phyloP scores from a whole-genome alignment of 1,140 invertebrate genomes.

The Thaumetopoea pityocampa region DNA sequence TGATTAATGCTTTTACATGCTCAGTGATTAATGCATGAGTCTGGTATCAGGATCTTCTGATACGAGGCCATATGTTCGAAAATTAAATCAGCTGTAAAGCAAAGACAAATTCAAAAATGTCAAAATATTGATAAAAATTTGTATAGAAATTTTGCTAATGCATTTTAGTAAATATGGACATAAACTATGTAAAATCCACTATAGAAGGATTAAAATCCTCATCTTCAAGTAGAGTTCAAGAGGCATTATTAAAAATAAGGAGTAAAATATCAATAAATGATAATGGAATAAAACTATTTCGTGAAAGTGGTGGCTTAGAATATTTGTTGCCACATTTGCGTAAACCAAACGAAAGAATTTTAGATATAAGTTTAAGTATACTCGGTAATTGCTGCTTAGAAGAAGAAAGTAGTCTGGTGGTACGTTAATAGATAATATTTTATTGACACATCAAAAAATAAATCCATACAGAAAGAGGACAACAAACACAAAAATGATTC shows the following conservation, averaged over 20 bases:
- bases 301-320: slow-evolving; percentile 63
- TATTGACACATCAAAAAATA: too few relatives aligned
- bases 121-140: slow-evolving; percentile 9
- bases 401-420: slow-evolving; percentile 54
- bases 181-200: slow-evolving; percentile 47
- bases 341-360: slow-evolving; percentile 72
- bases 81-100: slow-evolving; percentile 8
- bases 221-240: slow-evolving; percentile 56
- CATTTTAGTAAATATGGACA: slow-evolving; percentile 53
- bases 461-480: too few relatives aligned
- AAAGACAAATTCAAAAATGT: slow-evolving; percentile 13
- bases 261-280: slow-evolving; percentile 56
- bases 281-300: slow-evolving; percentile 56
- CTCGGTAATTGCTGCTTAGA: slow-evolving; percentile 78
- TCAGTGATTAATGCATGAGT: too few relatives aligned
- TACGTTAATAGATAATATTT: slow-evolving; percentile 24
- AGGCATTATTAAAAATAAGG: slow-evolving; percentile 59
- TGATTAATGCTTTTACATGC: too few relatives aligned
- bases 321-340: slow-evolving; percentile 62
- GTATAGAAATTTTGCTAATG: slow-evolving; percentile 3
- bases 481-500: too few relatives aligned
- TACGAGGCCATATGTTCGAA: too few relatives aligned
- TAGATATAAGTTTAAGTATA: slow-evolving; percentile 76
- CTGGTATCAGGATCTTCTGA: too few relatives aligned
- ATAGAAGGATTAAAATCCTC: slow-evolving; percentile 60